Conservation (phyloP, 37 sponge, comb jelly and placozoan genomes). For the Hormiphora californensis region DNA sequence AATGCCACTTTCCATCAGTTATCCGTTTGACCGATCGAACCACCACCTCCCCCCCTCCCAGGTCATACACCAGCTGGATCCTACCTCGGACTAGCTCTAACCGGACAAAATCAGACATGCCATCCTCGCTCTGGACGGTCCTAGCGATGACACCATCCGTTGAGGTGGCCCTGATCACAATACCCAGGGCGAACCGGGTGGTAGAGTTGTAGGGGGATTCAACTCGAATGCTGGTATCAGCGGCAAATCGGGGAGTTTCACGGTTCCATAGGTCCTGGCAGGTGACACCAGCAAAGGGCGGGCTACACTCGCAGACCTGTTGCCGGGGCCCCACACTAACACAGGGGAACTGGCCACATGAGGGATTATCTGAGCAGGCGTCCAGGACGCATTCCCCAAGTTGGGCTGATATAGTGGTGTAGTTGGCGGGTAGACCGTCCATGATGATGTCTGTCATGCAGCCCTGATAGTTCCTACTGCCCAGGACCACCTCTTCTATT, state of each 20-base stretch:
- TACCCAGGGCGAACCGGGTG: background rate
- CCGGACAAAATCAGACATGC: background rate
- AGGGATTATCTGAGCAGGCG: background rate
- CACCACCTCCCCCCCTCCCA: background rate
- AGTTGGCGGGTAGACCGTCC: background rate
- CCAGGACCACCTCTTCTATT: too few species aligned
- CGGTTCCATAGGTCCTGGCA: background rate
- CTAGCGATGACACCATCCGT: background rate
- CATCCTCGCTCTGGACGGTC: background rate
- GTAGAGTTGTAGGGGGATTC: background rate
- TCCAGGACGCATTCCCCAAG: slow-evolving; percentile 3
- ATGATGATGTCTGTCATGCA: slow-evolving; percentile 8
- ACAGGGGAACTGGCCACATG: background rate
- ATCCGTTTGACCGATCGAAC: background rate
- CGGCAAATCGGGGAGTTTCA: slow-evolving; percentile 12
- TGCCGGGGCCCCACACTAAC: background rate
- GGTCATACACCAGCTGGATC: background rate
- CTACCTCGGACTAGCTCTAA: background rate
- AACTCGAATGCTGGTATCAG: background rate
- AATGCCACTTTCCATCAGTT: slow-evolving; percentile 42
- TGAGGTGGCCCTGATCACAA: background rate
- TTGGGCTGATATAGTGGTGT: too few species aligned
- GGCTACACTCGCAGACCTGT: background rate
- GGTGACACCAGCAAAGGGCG: background rate
- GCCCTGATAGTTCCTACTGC: too few species aligned